Evolutionary conservation across 2,888 invertebrate species (phyloP).

Genomic region (Drosophila colorata): DNA sequence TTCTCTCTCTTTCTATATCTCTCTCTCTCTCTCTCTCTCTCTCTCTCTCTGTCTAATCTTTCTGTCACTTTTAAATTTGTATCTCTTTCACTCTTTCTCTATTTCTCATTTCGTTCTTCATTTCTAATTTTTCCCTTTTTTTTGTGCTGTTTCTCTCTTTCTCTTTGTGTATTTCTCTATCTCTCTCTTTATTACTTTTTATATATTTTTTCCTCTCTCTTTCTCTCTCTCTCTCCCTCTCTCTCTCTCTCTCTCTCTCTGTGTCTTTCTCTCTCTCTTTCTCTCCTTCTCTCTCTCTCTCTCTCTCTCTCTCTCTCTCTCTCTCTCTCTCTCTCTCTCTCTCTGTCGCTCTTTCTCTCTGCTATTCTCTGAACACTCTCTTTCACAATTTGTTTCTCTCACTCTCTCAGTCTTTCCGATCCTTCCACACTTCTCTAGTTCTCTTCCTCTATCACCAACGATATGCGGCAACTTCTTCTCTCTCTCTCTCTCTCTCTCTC

Average conservation of each 20-base stretch:
- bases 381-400: not conserved
- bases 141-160: not conserved
- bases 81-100: not conserved
- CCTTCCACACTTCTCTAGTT: not conserved
- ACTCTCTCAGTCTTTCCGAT: not conserved
- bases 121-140: no score
- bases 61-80: not conserved
- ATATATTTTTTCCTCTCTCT: not conserved
- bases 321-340: not conserved
- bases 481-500: not conserved
- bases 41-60: not conserved
- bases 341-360: not conserved
- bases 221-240: constrained; percentile 1
- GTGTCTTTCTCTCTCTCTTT: not conserved
- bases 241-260: no score
- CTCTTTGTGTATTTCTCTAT: not conserved
- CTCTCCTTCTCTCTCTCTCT: not conserved
- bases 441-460: not conserved
- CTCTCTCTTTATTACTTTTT: not conserved
- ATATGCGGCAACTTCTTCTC: not conserved
- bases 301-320: not conserved
- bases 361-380: not conserved
- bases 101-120: not conserved
- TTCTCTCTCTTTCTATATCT: not conserved
- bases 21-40: not conserved